Conservation (phyloP, 2,113 vertebrate genomes). For the Erythrocebus patas region DNA sequence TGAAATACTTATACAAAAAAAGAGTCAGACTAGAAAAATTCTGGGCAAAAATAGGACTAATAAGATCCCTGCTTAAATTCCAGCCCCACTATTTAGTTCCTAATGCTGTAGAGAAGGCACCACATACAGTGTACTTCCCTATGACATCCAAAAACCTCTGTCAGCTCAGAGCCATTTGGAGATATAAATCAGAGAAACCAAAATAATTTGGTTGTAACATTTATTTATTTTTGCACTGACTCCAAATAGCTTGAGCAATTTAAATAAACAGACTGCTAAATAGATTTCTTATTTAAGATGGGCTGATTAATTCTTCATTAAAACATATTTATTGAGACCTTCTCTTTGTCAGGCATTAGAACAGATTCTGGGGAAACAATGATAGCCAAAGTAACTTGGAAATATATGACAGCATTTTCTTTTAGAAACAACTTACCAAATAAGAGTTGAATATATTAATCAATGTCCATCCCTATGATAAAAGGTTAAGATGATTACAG, state of each 20-base stretch:
- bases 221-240: neutral
- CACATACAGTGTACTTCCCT: neutral
- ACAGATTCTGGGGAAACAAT: neutral
- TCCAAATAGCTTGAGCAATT: neutral
- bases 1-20: neutral
- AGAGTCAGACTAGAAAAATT: neutral
- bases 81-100: neutral
- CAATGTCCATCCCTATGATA: neutral
- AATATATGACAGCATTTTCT: neutral
- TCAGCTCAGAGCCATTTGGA: neutral
- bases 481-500: neutral
- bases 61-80: neutral
- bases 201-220: neutral
- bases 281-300: neutral
- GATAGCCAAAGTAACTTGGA: constrained; percentile 9
- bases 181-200: neutral
- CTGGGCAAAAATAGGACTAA: neutral
- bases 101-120: neutral
- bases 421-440: neutral
- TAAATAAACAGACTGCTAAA: neutral
- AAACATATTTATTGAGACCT: neutral
- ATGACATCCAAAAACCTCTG: neutral
- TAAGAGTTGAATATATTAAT: neutral
- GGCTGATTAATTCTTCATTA: neutral
- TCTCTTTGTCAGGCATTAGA: neutral